Percentiles rank a stretch among this genome's conserved stretches.
Conservation (phyloP, 2,113 vertebrate species). For the Pangasianodon hypophthalmus region DNA sequence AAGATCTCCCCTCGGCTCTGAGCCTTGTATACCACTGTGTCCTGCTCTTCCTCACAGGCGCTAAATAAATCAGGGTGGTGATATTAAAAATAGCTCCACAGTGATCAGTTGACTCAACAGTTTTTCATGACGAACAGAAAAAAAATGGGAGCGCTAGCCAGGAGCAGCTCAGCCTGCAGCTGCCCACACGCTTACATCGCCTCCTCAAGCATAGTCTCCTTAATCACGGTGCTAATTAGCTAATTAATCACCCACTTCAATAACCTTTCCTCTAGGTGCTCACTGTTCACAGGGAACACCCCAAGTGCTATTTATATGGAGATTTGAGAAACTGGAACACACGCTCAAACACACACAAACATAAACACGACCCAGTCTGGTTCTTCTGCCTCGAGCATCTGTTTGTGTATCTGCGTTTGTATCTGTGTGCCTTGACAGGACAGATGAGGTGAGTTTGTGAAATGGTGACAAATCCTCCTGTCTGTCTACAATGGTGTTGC, state of each 20-base stretch:
- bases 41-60: conserved; percentile 25
- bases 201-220: conserved; percentile 44
- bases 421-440: neutral
- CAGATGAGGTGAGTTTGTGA: conserved; percentile 26
- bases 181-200: conserved; percentile 43
- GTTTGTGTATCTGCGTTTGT: neutral
- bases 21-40: conserved; percentile 10
- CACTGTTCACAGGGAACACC: conserved; percentile 42
- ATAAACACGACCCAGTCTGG: neutral
- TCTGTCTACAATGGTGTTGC: conserved; percentile 10
- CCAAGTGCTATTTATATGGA: conserved; percentile 8
- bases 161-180: conserved; percentile 44
- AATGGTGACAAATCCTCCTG: conserved; percentile 29
- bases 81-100: conserved; percentile 46
- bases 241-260: conserved; percentile 55
- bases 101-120: conserved; percentile 48
- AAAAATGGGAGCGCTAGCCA: conserved; percentile 38
- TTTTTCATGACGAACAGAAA: conserved; percentile 47
- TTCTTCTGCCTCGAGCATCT: neutral
- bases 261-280: conserved; percentile 46
- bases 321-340: neutral
- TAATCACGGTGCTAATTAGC: conserved; percentile 62
- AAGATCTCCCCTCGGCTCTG: conserved; percentile 24
- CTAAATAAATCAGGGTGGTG: conserved; percentile 49
- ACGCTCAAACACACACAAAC: neutral